phyloP scores from a whole-genome alignment of 2,888 invertebrate species.

The Leptothorax acervorum region DNA sequence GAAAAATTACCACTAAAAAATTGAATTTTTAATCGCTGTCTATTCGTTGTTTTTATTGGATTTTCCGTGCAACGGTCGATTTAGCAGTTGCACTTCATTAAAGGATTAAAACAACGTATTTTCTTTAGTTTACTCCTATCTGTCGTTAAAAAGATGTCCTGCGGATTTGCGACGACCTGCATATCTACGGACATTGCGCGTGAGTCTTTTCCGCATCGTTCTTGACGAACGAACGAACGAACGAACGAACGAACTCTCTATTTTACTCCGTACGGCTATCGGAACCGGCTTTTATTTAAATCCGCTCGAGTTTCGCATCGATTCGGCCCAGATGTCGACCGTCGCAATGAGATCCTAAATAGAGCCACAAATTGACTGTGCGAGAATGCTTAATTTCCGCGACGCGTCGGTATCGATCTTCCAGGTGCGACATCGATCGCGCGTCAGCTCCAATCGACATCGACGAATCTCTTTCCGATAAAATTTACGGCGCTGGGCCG shows the following conservation, averaged over 20 bases:
- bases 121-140: neutral
- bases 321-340: conserved; percentile 53
- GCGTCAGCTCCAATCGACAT: conserved; percentile 48
- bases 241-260: conserved; percentile 33
- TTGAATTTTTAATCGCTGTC: neutral
- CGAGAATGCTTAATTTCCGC: conserved; percentile 63
- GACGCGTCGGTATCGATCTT: conserved; percentile 53
- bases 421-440: conserved; percentile 24
- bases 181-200: conserved; percentile 48
- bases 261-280: conserved; percentile 36
- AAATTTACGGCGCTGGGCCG: conserved; percentile 13
- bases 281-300: conserved; percentile 48
- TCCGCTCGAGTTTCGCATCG: conserved; percentile 29
- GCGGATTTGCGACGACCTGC: neutral
- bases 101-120: conserved; percentile 11
- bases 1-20: neutral
- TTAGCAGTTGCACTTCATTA: neutral
- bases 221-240: neutral
- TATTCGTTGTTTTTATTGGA: neutral
- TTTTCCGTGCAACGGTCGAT: neutral
- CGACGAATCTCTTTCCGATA: conserved; percentile 54
- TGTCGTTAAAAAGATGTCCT: neutral
- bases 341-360: conserved; percentile 46
- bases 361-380: conserved; percentile 65
- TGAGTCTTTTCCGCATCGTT: conserved; percentile 4